Base-by-base conservation (phyloP, 2,888 invertebrate genomes). In the Ophonus ardosiacus region DNA sequence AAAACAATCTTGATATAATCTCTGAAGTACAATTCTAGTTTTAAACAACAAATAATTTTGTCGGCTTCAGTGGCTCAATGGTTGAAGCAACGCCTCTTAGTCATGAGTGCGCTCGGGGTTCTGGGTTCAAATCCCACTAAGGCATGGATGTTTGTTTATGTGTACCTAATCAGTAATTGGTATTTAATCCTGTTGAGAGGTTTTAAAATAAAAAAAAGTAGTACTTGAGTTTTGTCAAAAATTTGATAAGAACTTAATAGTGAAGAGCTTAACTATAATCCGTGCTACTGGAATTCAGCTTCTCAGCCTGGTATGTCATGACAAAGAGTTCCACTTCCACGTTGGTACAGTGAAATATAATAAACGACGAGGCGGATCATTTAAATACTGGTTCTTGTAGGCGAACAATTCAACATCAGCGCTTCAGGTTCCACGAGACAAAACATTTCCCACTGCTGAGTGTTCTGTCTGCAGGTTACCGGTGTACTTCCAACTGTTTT, bases 371-470 rank as follows among this genome's bases (percentile, higher is more conserved):
- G 71, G 71, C 71, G 71, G 40, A 43, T 74, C 71, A 74, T 74
- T 74, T 74, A 74, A 74, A 74, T 74, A 74, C 71, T 74, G 71
- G 71, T 74, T 68, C 71, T 74, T 68, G 68, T 68, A 68, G 68
- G 68, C 31, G 38, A 5, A 74, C 68, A 31, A 31, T 68, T 43
- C 71, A 43, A 63, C 7, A 74, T 68, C 43, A 38, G 17, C 43
- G 10, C 43, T 51, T 8, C 10, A 51, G 31, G 31, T 38, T 38
- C 10, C 31, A 31, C 31, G 8, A 68, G 31, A 71, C 7, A 40
- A 71, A 71, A 68, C 68, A 68, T 71, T 56, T 51, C 51, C 18
- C 31, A 68, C 18, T 40, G 71, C 15, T 15, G 18, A 7, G 10
- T 40, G 10, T 51, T 76, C 18, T 76, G n/a, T 68, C 76, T 40